These are phyloP conservation scores for Heteractis magnifica DNA, from an alignment of 92 coral and sea anemone species.

Conservation along the genomic window DNA sequence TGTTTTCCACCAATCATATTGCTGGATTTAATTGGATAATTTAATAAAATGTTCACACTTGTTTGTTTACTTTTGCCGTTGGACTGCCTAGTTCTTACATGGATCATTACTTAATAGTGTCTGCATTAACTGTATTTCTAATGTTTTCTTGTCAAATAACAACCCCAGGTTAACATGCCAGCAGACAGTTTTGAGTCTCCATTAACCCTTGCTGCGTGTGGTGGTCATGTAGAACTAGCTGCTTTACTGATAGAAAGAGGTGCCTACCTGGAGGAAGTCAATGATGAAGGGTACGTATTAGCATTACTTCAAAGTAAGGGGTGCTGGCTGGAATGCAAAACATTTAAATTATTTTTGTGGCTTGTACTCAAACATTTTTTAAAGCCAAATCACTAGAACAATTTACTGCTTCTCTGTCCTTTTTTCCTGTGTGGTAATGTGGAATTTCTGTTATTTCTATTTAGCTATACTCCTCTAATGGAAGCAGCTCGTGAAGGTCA, in stretches of 20 bases:
- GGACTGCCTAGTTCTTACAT: no score
- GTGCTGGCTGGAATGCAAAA: background rate
- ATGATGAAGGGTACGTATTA: slow-evolving; percentile 92
- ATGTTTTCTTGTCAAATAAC: background rate
- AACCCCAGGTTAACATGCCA: slow-evolving; percentile 95
- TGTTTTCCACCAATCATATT: no score
- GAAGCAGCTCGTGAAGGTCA: slow-evolving; percentile 99
- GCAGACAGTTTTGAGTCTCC: slow-evolving; percentile 99
- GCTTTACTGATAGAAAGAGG: slow-evolving; percentile 91
- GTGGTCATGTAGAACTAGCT: slow-evolving; percentile 99
- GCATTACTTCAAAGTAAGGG: no score
- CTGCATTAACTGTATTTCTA: background rate
- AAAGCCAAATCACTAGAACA: background rate
- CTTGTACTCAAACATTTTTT: no score
- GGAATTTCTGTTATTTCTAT: background rate
- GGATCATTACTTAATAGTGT: no score
- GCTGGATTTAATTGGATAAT: no score
- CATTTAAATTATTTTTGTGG: no score
- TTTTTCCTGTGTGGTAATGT: background rate
- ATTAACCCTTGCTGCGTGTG: slow-evolving; percentile 96
- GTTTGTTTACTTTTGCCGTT: no score
- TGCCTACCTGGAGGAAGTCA: slow-evolving; percentile 95
- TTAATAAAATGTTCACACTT: no score
- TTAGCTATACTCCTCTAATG: slow-evolving; percentile 96
- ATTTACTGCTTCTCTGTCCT: no score